A percentile compares a stretch with the other conserved stretches of the same genome.
Evolutionary conservation across 2,797 vertebrate species (phyloP).

Genomic region (Cossypha polioptera): DNA sequence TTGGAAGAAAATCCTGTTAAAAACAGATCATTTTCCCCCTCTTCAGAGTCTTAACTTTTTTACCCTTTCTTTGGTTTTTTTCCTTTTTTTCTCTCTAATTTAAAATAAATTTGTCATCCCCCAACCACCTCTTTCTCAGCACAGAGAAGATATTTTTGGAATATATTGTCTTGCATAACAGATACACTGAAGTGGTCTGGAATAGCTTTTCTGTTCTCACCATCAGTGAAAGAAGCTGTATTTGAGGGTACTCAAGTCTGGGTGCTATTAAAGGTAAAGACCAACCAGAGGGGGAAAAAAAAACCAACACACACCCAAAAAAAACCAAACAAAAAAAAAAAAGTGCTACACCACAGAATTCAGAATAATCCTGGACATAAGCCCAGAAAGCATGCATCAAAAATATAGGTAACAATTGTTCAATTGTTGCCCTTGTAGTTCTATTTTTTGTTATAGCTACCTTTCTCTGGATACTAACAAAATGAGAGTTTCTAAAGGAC

Average conservation of each 20-base stretch:
- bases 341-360: not conserved
- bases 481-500: not conserved
- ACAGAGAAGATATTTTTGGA: not conserved
- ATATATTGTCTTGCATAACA: not conserved
- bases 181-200: not conserved
- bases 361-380: not conserved
- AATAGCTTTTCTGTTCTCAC: not conserved
- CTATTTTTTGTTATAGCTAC: not conserved
- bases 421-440: not conserved
- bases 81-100: not conserved
- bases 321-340: too few relatives aligned
- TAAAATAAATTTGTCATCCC: not conserved
- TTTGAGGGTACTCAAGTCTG: not conserved
- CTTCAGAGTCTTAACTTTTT: not conserved
- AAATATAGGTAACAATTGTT: not conserved
- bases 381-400: not conserved
- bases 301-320: too few relatives aligned
- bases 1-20: constrained; percentile 39
- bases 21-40: not conserved
- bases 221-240: not conserved
- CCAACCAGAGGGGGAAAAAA: too few relatives aligned
- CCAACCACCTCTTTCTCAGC: not conserved
- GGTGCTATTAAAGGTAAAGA: not conserved
- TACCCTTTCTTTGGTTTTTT: not conserved
- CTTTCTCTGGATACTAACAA: not conserved